Base-by-base conservation (phyloP, 2,797 vertebrate species). In the Lepus townsendii region DNA sequence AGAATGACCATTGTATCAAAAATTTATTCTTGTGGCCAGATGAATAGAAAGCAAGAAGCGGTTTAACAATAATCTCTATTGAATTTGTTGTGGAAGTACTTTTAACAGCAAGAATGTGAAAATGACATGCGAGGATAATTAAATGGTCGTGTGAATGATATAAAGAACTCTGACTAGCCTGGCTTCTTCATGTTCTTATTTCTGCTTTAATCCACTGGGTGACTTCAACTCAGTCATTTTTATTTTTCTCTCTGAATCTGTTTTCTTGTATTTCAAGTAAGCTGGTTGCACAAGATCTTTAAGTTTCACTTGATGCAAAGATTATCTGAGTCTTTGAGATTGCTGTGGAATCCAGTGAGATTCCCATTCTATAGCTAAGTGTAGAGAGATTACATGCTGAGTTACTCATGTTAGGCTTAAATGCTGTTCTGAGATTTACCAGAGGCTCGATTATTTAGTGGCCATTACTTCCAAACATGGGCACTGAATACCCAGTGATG, bases 1-100 rank as follows among this genome's bases (percentile, higher is more conserved):
- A 91, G 69, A 92, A 82, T 80, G 85, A 86, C 26, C 84, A n/a
- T 63, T 92, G 50, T 73, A 10, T 27, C 82, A 79, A 95, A 96
- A 95, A 19, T 47, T 88, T 92, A 94, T 69, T 94, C 54, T 93
- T 75, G 52, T 68, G 80, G 91, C 57, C 75, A 87, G 7, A 16
- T 62, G 35, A 72, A 52, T 75, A 80, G 83, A 83, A 77, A 27
- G 1, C 9, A 82, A 68, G 26, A n/a, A 72, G 88, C 83, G 8
- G 0, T 20, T 57, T 66, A 47, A 57, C 69, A 62, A 69, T 87
- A 12, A 3, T 38, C 38, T 66, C n/a, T 87, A 78, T 52, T 16
- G 42, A 57, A 62, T 47, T 90, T 92, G 7, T 35, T 83, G 1
- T 54, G 47, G 13, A 86, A 84, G 22, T 13, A 78, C 17, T 90